A percentile compares a stretch with the other conserved stretches of the same genome.
phyloP scores from a whole-genome alignment of 2,797 vertebrate genomes.

The Ispidina lecontei region DNA sequence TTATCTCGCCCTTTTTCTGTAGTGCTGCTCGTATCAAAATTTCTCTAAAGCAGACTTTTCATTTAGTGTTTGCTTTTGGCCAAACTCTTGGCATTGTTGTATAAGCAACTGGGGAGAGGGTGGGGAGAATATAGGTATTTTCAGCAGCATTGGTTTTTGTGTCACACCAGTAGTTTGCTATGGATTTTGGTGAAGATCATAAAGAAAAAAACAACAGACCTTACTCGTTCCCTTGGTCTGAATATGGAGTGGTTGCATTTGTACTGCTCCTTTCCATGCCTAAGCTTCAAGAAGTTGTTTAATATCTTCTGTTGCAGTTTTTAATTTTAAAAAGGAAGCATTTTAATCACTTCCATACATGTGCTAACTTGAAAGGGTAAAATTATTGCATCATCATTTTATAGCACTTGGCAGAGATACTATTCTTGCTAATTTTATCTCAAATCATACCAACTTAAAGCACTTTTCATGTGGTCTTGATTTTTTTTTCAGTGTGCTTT shows the following conservation, averaged over 20 bases:
- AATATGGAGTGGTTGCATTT: background rate
- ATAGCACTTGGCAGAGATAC: conserved; percentile 56
- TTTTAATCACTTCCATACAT: conserved; percentile 58
- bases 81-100: background rate
- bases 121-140: background rate
- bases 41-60: background rate
- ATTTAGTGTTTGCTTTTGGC: background rate
- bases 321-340: conserved; percentile 19
- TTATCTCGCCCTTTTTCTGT: background rate
- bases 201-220: background rate
- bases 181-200: background rate
- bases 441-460: conserved; percentile 48
- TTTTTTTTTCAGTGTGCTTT: conserved; percentile 5
- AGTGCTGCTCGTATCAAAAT: background rate
- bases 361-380: conserved; percentile 59
- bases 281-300: background rate
- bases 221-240: background rate
- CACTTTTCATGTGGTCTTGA: conserved; percentile 23
- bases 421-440: conserved; percentile 55
- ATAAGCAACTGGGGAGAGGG: background rate
- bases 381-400: conserved; percentile 68
- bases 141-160: background rate
- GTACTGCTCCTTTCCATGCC: conserved; percentile 21
- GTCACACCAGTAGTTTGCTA: background rate
- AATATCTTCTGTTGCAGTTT: background rate